Base-by-base conservation (phyloP, 2,888 invertebrate genomes). In the Oeneis ivallda region DNA sequence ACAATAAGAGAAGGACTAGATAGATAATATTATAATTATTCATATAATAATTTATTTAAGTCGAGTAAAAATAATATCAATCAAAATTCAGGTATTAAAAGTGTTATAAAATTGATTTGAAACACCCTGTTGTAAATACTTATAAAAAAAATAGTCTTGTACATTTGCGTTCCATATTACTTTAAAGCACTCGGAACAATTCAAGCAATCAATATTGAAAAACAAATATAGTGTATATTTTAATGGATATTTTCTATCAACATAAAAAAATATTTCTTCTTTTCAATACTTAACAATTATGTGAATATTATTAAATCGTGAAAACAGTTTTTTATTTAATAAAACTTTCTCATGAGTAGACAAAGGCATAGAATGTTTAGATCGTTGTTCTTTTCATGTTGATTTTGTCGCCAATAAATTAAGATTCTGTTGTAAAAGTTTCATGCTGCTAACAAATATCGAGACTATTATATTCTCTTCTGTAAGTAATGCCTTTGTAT, bases 1-100 rank as follows among this genome's bases (percentile, higher is more conserved):
- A 56, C 26, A 19, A 57, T 34, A 47, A 32, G 11, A 54, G 54
- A n/a, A 43, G 15, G 57, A 43, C 57, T 57, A 58, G 45, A 58
- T 57, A 57, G 1, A 45, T 58, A 45, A 5, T 43, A 37, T 37
- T 8, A 37, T 34, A n/a, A n/a, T 2, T 26, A 26, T 26, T 4
- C 26, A 37, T 37, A 37, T 7, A 37, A 37, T 8, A 32, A 32
- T 57, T 32, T 26, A 58, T 45, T 45, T 45, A 45, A 58, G 13
- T 45, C 34, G 45, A 45, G 5, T 26, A 32, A 34, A 15, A 43
- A 15, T 32, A 32, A 57, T 39, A 26, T 32, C 11, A 43, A 43
- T 41, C 13, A 41, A 41, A 57, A 43, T n/a, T 57, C 9, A 9
- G 10, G 15, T 9, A 15, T 11, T 10, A 39, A 17, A 11, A 39